Conservation (phyloP, 1,140 invertebrate genomes). For the Myzus persicae region DNA sequence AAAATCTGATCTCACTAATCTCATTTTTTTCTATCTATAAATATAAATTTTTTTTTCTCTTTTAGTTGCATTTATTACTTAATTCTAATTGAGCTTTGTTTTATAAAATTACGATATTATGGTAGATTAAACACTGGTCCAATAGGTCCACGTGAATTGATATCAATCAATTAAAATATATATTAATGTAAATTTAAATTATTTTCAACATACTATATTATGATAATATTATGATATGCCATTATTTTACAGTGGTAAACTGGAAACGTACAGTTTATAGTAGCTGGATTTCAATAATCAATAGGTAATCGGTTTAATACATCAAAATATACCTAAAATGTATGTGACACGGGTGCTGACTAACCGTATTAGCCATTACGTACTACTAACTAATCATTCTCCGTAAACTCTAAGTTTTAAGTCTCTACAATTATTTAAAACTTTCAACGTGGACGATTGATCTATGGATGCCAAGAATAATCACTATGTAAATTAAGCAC, state of each 20-base stretch:
- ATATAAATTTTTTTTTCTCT: neutral
- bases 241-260: too few species aligned
- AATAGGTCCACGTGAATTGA: neutral
- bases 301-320: too few species aligned
- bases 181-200: neutral
- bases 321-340: too few species aligned
- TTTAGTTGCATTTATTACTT: neutral
- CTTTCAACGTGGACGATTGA: neutral
- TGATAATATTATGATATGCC: neutral
- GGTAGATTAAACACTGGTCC: neutral
- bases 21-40: neutral
- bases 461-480: neutral
- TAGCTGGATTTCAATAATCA: too few species aligned
- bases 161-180: neutral
- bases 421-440: neutral
- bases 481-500: neutral
- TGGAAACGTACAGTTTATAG: neutral
- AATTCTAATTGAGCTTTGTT: neutral
- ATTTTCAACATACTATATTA: neutral
- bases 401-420: neutral
- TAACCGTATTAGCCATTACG: too few species aligned
- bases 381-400: neutral
- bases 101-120: neutral
- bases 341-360: neutral
- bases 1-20: neutral